Evolutionary conservation across 1,140 invertebrate species (phyloP), one percentile per base, ranked within the genome.

Genomic region (Lamellibrachia luymesi): DNA sequence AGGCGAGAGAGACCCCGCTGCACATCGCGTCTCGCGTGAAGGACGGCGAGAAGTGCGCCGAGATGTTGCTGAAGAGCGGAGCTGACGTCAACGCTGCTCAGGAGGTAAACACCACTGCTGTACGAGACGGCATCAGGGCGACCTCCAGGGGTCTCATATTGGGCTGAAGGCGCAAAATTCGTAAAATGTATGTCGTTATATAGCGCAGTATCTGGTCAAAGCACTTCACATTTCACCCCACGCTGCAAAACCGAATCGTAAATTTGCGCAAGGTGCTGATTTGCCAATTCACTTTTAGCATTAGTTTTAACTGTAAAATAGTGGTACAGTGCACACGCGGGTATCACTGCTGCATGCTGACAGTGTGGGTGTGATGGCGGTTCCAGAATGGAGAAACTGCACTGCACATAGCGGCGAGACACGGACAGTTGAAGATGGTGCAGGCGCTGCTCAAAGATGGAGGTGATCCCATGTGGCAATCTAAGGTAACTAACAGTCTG

Each of bases 21-120:
- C 99, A 99, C 95, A 99, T 99, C 94, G 98, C 99, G 22, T 98
- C 99, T 1, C 97, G 98, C 93, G 98, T 99, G 80, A 97, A 97
- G 93, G 98, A 99, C 95, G 99, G 99, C 91, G 98, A 99, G 95
- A 98, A 98, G 96, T 99, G 99, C 96, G 99, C 98, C 13, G 97
- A 99, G 93, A 99, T 99, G 98, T 96, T 99, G 93, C 96, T 99
- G 4, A 99, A 99, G 96, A 99, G 98, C 22, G 99, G 99, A 5
- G 99, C 99, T 13, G 98, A 98, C 94, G 98, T 99, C 0, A 99
- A 99, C 97, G 97, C 97, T 2, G 95, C 94, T 25, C 96, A 96
- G 94, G 96, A 95, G 94, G 96, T 96, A 94, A 93, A 51, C 27
- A n/a, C 4, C 52, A 38, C n/a, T 4, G 25, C 27, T 50, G 92